Conservation (phyloP, 2,113 vertebrate species). For the Vidua chalybeata region DNA sequence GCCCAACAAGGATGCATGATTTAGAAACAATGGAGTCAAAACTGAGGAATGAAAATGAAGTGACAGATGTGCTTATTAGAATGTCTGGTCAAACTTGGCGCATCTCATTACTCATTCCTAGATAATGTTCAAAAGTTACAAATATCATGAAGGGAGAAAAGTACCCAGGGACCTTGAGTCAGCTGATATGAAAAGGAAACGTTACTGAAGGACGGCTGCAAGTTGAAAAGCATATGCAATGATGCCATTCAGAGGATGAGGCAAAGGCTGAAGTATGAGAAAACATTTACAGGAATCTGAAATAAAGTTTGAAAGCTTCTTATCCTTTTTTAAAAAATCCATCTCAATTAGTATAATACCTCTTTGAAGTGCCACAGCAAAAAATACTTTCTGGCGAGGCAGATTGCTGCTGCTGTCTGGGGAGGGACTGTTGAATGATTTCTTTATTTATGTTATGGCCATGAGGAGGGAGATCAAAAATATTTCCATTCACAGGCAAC, state of each 20-base stretch:
- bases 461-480: not conserved
- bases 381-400: not conserved
- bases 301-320: not conserved
- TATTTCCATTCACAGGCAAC: not conserved
- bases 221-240: not conserved
- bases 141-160: not conserved
- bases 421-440: not conserved
- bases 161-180: not conserved
- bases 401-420: not conserved
- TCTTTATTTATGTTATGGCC: not conserved
- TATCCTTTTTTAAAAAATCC: not conserved
- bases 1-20: not conserved
- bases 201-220: not conserved
- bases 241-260: not conserved
- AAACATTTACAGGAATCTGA: not conserved
- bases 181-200: not conserved
- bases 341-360: not conserved
- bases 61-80: not conserved
- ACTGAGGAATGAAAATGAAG: not conserved
- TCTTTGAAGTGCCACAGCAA: not conserved
- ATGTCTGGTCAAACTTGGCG: not conserved
- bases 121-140: not conserved
- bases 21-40: not conserved
- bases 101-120: not conserved
- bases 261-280: not conserved